Conservation (phyloP, 2,113 vertebrate species). For the Ondatra zibethicus region DNA sequence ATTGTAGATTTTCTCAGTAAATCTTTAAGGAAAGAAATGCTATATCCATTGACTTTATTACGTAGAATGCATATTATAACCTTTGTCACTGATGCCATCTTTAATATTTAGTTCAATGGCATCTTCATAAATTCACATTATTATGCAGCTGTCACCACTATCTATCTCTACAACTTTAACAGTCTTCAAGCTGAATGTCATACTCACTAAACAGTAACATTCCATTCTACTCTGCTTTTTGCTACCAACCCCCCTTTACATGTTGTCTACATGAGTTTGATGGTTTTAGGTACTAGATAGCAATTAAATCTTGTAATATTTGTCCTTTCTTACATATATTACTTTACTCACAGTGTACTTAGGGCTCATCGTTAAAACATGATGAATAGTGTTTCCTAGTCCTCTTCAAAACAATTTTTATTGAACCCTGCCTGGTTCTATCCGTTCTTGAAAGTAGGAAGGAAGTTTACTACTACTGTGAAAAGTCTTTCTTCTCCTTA, state of each 20-base stretch:
- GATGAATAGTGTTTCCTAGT: neutral
- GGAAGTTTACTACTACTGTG: neutral
- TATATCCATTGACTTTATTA: neutral
- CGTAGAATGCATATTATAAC: neutral
- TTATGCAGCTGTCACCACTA: neutral
- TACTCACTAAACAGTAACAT: neutral
- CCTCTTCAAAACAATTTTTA: neutral
- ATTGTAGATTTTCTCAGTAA: slow-evolving; percentile 55
- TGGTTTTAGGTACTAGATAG: neutral
- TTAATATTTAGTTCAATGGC: neutral
- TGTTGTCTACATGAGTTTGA: neutral
- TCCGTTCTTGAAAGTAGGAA: neutral
- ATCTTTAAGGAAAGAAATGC: neutral
- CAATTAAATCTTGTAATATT: neutral
- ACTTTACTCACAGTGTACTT: neutral
- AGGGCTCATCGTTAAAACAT: neutral
- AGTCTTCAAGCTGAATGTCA: neutral
- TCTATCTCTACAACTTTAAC: neutral
- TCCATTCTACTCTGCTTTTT: rapidly evolving
- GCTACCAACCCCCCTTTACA: neutral
- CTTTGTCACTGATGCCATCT: neutral
- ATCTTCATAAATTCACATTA: neutral
- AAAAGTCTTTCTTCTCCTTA: neutral
- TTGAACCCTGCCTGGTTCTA: neutral
- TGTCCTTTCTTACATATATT: neutral